Percentiles rank a stretch among this genome's conserved stretches.
Evolutionary conservation across 2,888 invertebrate species (phyloP).

Genomic region (Agrochola lota): DNA sequence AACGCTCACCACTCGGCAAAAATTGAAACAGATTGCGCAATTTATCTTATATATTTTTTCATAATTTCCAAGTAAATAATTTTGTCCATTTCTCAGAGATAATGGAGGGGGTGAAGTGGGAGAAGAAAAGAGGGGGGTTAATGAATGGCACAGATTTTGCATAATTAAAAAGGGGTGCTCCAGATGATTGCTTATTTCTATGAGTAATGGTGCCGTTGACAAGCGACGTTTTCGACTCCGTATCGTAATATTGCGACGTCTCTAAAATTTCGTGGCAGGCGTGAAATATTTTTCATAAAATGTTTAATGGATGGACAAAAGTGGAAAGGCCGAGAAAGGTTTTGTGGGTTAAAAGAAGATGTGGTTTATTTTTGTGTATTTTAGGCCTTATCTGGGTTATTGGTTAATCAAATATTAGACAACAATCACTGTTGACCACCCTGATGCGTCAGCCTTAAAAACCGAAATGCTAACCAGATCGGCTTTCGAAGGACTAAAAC

Average conservation of each 20-base stretch:
- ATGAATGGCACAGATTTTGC: constrained; percentile 88
- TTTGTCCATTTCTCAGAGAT: constrained; percentile 78
- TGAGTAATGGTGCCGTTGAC: constrained; percentile 82
- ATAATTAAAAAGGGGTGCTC: constrained; percentile 88
- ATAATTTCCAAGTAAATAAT: constrained; percentile 86
- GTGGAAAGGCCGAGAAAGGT: neutral
- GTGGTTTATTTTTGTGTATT: neutral
- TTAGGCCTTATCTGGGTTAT: too few species aligned
- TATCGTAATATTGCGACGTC: constrained; percentile 59
- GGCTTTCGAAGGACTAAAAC: too few species aligned
- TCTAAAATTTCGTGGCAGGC: constrained; percentile 57
- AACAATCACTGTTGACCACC: too few species aligned
- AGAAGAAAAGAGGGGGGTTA: constrained; percentile 62
- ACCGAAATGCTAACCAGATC: too few species aligned
- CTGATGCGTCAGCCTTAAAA: too few species aligned
- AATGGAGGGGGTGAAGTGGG: constrained; percentile 63
- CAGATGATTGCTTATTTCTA: constrained; percentile 86
- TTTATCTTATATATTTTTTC: constrained; percentile 84
- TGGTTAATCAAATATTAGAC: too few species aligned
- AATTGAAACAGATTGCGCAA: constrained; percentile 83
- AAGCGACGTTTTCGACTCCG: constrained; percentile 66
- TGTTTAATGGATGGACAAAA: constrained; percentile 54
- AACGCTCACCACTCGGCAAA: constrained; percentile 68
- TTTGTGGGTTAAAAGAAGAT: constrained; percentile 6
- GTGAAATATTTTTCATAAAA: constrained; percentile 60